Evolutionary conservation across 2,797 vertebrate genomes (phyloP).

Genomic region (Spatula versicolor): DNA sequence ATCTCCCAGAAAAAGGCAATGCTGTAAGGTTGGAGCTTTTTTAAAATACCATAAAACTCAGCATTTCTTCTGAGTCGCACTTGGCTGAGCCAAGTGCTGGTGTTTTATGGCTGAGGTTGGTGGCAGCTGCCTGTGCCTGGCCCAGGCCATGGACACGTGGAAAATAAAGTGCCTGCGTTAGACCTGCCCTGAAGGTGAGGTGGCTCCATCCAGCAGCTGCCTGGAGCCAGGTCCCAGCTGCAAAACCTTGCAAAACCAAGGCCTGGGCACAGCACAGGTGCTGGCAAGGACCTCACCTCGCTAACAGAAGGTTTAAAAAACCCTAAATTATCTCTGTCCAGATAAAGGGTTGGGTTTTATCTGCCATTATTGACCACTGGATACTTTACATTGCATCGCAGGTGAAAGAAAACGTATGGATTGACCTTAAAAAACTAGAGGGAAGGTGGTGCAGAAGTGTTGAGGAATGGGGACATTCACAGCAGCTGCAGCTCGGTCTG

Average conservation of each 20-base stretch:
- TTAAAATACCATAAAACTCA: not conserved
- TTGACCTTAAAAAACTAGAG: not conserved
- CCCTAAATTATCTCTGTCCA: not conserved
- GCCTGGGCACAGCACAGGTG: not conserved
- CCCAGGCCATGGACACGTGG: not conserved
- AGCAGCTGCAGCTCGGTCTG: fast-evolving
- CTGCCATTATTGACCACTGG: not conserved
- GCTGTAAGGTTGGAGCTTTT: not conserved
- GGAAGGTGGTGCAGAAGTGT: not conserved
- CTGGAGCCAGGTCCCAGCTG: not conserved
- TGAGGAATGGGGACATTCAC: not conserved
- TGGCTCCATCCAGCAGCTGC: not conserved
- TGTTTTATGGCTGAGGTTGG: not conserved
- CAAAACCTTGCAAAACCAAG: not conserved
- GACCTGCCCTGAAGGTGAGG: not conserved
- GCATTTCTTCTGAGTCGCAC: not conserved
- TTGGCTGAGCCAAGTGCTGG: not conserved
- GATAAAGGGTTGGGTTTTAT: not conserved
- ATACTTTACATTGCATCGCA: not conserved
- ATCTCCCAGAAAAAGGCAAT: not conserved
- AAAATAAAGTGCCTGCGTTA: not conserved
- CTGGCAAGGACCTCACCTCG: not conserved
- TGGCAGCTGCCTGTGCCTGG: not conserved
- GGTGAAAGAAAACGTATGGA: fast-evolving
- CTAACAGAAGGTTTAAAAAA: not conserved